Percentiles rank a stretch among this genome's conserved stretches.
These are phyloP conservation scores for Eledone cirrhosa DNA, from an alignment of 2,888 invertebrate genomes.

Conservation along the genomic window DNA sequence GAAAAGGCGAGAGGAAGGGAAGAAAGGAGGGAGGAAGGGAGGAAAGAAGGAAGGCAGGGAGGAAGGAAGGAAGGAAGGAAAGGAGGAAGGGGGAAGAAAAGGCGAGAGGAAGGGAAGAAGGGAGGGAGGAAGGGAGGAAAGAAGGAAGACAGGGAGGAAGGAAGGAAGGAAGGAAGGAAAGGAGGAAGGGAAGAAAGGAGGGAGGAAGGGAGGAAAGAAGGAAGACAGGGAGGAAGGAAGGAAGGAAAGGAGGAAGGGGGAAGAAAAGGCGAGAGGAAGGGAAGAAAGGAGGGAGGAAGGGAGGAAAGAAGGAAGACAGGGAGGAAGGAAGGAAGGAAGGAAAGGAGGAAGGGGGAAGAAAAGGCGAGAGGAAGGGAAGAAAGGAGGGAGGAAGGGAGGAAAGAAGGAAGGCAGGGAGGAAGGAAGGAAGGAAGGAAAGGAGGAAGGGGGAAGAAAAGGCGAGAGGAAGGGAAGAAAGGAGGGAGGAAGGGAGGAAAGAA, in stretches of 20 bases:
- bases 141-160: neutral
- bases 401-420: too few relatives aligned
- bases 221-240: neutral
- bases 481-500: too few relatives aligned
- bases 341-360: too few relatives aligned
- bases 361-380: too few relatives aligned
- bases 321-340: too few relatives aligned
- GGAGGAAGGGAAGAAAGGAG: conserved; percentile 19
- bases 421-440: too few relatives aligned
- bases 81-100: neutral
- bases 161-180: neutral
- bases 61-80: neutral
- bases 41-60: neutral
- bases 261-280: conserved; percentile 4
- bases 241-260: neutral
- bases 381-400: too few relatives aligned
- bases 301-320: too few relatives aligned
- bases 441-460: too few relatives aligned
- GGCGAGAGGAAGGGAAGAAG: neutral
- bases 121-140: neutral
- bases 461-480: too few relatives aligned
- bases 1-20: neutral
- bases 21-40: neutral
- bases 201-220: conserved; percentile 12
- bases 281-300: too few relatives aligned